Conservation (phyloP, 2,888 invertebrate species). For the Arge pagana region DNA sequence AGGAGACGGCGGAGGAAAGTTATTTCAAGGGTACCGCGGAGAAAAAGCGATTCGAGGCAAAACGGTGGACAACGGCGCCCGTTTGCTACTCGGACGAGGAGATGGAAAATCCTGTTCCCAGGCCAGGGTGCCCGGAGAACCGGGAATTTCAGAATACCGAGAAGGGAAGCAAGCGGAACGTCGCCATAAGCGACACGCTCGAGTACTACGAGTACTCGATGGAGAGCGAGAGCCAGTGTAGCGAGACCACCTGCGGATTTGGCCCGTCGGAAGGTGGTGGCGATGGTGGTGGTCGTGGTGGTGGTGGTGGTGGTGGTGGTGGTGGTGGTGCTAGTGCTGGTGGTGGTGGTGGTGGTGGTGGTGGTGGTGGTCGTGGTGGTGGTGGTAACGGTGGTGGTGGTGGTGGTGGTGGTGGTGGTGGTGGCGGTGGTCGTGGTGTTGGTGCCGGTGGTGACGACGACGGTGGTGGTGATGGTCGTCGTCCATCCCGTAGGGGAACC, state of each 20-base stretch:
- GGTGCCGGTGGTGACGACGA: too few relatives aligned
- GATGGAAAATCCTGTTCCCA: too few relatives aligned
- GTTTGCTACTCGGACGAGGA: neutral
- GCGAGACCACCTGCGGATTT: constrained; percentile 59
- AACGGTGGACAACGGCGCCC: neutral
- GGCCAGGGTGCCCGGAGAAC: constrained; percentile 28
- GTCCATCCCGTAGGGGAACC: constrained; percentile 25
- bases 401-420: constrained; percentile 33
- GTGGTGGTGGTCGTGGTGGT: constrained; percentile 24
- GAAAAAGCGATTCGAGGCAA: neutral
- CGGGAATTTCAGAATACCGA: constrained; percentile 18
- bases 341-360: constrained; percentile 28
- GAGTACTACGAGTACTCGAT: constrained; percentile 58
- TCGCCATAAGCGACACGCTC: constrained; percentile 57
- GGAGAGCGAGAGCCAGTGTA: constrained; percentile 58
- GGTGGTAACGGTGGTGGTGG: constrained; percentile 31
- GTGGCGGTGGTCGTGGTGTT: too few relatives aligned
- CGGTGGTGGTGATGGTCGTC: constrained; percentile 54
- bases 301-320: constrained; percentile 30
- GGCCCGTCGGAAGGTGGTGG: too few relatives aligned
- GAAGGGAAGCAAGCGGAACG: constrained; percentile 56
- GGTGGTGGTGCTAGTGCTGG: constrained; percentile 38
- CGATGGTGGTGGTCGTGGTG: constrained; percentile 26
- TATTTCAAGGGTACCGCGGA: constrained; percentile 25
- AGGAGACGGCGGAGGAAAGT: constrained; percentile 27